Conservation (phyloP, 2,113 vertebrate species). For the Mustela nigripes region DNA sequence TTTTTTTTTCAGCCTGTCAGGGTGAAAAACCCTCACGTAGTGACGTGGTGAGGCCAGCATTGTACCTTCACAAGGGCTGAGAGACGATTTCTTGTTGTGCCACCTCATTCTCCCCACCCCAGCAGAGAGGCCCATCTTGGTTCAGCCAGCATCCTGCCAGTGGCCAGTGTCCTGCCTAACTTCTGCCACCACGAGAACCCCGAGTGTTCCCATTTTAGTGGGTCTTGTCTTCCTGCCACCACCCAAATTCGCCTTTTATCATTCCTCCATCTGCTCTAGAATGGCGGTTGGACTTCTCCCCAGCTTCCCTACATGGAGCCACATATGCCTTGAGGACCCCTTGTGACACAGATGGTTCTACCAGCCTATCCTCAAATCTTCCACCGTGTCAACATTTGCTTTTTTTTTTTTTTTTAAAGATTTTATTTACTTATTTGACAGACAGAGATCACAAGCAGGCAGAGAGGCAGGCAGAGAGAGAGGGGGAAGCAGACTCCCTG, state of each 20-base stretch:
- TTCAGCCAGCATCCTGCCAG: not conserved
- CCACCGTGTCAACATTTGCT: not conserved
- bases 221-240: not conserved
- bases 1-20: constrained; percentile 66
- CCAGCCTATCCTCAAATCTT: not conserved
- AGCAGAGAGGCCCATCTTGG: not conserved
- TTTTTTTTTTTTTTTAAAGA: no score
- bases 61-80: constrained; percentile 45
- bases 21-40: constrained; percentile 63
- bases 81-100: constrained; percentile 50
- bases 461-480: no score
- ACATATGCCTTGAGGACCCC: not conserved
- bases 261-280: not conserved
- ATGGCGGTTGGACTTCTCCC: not conserved
- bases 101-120: not conserved
- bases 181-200: not conserved
- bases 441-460: no score
- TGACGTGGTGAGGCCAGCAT: constrained; percentile 65
- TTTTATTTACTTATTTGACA: no score
- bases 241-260: not conserved
- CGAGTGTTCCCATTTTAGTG: not conserved
- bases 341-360: not conserved
- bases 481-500: no score
- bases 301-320: not conserved
- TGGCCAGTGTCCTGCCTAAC: not conserved